Conservation (phyloP, 2,113 vertebrate genomes). For the Pycnonotus jocosus region DNA sequence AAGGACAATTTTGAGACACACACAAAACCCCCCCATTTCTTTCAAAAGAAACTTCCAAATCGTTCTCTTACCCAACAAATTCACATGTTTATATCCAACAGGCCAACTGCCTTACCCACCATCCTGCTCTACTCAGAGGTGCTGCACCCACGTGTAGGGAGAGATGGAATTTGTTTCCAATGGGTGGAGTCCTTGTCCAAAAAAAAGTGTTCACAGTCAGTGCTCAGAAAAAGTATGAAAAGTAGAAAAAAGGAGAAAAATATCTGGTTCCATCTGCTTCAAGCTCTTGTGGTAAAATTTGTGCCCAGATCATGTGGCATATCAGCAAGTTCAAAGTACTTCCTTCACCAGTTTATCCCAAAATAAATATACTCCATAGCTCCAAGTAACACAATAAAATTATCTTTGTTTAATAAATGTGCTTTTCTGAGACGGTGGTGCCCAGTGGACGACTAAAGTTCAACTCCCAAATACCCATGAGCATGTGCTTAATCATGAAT, state of each 20-base stretch:
- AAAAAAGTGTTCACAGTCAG: background rate
- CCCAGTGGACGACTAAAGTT: background rate
- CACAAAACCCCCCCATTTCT: background rate
- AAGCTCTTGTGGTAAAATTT: background rate
- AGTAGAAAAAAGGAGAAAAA: background rate
- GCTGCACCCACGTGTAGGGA: fast-evolving
- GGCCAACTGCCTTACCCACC: background rate
- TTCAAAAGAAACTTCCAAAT: background rate
- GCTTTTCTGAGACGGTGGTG: background rate
- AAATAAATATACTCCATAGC: background rate
- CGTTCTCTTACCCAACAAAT: background rate
- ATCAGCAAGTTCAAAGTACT: background rate
- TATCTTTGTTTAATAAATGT: background rate
- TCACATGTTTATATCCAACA: background rate
- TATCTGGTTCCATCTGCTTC: background rate
- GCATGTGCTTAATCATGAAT: background rate
- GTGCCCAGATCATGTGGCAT: background rate
- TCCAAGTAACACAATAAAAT: background rate
- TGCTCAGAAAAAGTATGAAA: background rate
- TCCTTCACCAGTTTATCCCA: background rate
- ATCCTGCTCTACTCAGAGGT: background rate
- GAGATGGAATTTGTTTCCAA: background rate
- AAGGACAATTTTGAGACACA: background rate
- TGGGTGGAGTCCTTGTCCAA: background rate
- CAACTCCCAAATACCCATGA: background rate